Evolutionary conservation across 2,888 invertebrate species (phyloP).

Genomic region (Priocnemis perturbator): DNA sequence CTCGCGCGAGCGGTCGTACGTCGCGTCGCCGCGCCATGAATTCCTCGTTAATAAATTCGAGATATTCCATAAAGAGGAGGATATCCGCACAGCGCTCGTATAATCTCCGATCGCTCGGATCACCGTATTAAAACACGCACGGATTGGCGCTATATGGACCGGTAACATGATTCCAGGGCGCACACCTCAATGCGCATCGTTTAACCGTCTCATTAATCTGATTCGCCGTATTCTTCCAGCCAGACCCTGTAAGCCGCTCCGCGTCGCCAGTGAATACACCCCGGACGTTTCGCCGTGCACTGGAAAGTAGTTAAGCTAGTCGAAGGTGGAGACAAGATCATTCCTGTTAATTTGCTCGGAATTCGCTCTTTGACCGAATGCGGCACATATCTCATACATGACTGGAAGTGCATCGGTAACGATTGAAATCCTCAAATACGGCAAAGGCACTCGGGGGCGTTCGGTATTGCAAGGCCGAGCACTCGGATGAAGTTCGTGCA

Average conservation of each 20-base stretch:
- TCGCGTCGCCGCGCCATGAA: background rate
- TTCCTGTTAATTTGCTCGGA: too few species aligned
- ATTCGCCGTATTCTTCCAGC: too few species aligned
- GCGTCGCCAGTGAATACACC: too few species aligned
- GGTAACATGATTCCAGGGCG: too few species aligned
- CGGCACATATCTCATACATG: too few species aligned
- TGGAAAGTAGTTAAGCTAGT: too few species aligned
- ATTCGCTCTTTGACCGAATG: too few species aligned
- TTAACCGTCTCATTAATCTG: conserved; percentile 46
- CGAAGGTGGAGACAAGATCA: too few species aligned
- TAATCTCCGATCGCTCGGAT: conserved; percentile 39
- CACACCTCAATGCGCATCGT: conserved; percentile 33
- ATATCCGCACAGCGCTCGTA: conserved; percentile 23
- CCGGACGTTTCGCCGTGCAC: too few species aligned
- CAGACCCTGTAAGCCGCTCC: too few species aligned
- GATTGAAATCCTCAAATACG: too few species aligned
- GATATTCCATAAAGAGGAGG: conserved; percentile 14
- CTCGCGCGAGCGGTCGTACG: background rate
- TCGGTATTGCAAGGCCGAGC: background rate
- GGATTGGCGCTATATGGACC: conserved; percentile 16
- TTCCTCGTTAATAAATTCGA: conserved; percentile 13
- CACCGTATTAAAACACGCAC: conserved; percentile 34
- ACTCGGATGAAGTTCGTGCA: background rate
- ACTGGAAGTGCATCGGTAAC: too few species aligned
- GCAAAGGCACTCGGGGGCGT: background rate